Evolutionary conservation across 1,140 invertebrate genomes (phyloP), one percentile per base, ranked within the genome.

Genomic region (Trachymyrmex septentrionalis): DNA sequence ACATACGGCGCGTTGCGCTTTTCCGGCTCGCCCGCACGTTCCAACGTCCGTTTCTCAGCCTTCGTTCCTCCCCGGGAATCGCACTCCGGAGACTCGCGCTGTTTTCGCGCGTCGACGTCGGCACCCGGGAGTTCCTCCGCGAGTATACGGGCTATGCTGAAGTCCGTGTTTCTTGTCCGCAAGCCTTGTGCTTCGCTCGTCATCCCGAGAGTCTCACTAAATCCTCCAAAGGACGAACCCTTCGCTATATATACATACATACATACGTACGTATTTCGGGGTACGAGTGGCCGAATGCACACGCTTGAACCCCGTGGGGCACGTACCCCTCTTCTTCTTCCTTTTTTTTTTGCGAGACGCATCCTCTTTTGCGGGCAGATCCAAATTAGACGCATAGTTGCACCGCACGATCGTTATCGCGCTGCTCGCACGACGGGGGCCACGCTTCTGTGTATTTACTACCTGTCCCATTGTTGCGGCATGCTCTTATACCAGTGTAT

Each of bases 401-500:
- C 94, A 94, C 93, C 66, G 93, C 72, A 72, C 82, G 93, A 95
- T 94, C 91, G 91, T 92, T 95, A 95, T 94, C 94, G 88, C 90
- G 80, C 92, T 93, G 87, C 92, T 85, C 88, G 87, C 75, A 76
- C 71, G 82, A 69, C 73, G 38, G 63, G 21, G 73, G 4, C 48
- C 50, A 80, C 50, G 24, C 61, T 53, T 34, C 75, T 80, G 24
- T 90, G 53, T 91, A n/a, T n/a, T n/a, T n/a, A n/a, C n/a, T n/a
- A 92, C 90, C 90, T 91, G 92, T 64, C 92, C 90, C 50, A 78
- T 88, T 92, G 90, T 92, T 91, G 88, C 91, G 30, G 91, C 82
- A 94, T 95, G 93, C 93, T 94, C 93, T 94, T 94, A 93, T 95
- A 94, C 91, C 94, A 94, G 93, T 92, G 93, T 92, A 94, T 95